phyloP scores from a whole-genome alignment of 2,888 invertebrate species.

The Lithodes maja region DNA sequence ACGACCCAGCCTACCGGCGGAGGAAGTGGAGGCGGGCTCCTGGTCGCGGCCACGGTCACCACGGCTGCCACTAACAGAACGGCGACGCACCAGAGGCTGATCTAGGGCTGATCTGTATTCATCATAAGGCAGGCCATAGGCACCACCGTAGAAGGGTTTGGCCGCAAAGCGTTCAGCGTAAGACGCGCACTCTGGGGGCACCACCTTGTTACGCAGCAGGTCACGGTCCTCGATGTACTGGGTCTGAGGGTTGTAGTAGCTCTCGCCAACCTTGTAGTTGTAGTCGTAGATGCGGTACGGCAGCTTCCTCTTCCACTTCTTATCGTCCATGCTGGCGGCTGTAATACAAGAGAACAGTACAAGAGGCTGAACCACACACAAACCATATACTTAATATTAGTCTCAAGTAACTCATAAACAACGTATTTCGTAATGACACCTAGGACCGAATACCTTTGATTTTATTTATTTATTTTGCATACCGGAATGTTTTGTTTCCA shows the following conservation, averaged over 20 bases:
- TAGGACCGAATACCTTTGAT: too few species aligned
- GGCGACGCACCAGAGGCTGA: slow-evolving; percentile 38
- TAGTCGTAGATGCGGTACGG: slow-evolving; percentile 89
- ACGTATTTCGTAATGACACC: too few species aligned
- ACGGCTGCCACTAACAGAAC: slow-evolving; percentile 19
- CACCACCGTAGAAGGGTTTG: slow-evolving; percentile 71
- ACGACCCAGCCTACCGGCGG: slow-evolving; percentile 19
- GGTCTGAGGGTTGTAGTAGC: slow-evolving; percentile 86
- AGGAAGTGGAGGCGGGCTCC: slow-evolving; percentile 22
- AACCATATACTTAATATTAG: background rate
- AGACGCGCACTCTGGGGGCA: slow-evolving; percentile 71
- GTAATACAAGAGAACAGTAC: slow-evolving; percentile 28
- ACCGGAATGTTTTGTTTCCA: too few species aligned
- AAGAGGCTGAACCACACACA: background rate
- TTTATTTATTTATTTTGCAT: too few species aligned
- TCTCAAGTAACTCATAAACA: background rate
- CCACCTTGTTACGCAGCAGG: slow-evolving; percentile 44
- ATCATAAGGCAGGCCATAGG: slow-evolving; percentile 63
- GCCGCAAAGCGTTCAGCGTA: slow-evolving; percentile 72
- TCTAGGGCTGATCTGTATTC: slow-evolving; percentile 35
- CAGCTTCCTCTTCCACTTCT: slow-evolving; percentile 75
- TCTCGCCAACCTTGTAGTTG: slow-evolving; percentile 89
- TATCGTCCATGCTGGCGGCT: slow-evolving; percentile 64
- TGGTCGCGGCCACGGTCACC: slow-evolving; percentile 12
- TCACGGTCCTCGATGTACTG: slow-evolving; percentile 81